Base-by-base conservation (phyloP, 30 jellyfish, hydroid and myxozoan genomes). In the Hydractinia symbiolongicarpus region DNA sequence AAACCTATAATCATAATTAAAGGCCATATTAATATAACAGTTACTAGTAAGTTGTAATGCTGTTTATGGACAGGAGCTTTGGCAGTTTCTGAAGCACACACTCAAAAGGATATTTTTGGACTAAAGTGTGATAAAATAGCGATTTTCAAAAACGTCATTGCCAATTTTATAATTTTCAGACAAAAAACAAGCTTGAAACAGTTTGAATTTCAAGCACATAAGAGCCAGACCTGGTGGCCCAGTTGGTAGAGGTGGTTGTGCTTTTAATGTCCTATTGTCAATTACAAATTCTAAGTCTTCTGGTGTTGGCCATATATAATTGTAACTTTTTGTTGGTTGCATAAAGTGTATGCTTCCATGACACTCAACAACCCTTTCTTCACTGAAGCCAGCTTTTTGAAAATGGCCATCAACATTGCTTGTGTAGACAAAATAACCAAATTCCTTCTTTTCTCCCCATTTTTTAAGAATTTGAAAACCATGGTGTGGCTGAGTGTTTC, bases 321-420 rank as follows among this genome's bases (percentile, higher is more conserved):
- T 87, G 1, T 76, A 16, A 9, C 93, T 89, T 54, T 54, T 67
- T 4, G 77, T 68, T 4, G 19, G 44, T 54, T 88, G 96, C 72
- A 88, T 21, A 73, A 5, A 73, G 51, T 78, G 20, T 11, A 88
- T 30, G 62, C 86, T 81, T 7, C 96, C 94, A 69, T 88, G 94
- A 55, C 96, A 76, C 58, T 82, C 96, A 20, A 78, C 94, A 56
- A 82, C 54, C 50, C 81, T 79, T 16, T 82, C 90, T 57, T 83
- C 79, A 5, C 78, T 51, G 58, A 88, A 88, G 40, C 96, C 96
- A 9, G 94, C 89, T 58, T 77, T 82, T 40, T 83, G 87, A 76
- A 88, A 88, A 50, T 88, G 96, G n/a, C 93, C 93, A 88, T 88
- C 96, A 67, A 88, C 96, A 76, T 88, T 88, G 53, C 96, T 88